Evolutionary conservation across 2,888 invertebrate species (phyloP), one percentile per base, ranked within the genome.

Genomic region (Coelogynopora nodosa): DNA sequence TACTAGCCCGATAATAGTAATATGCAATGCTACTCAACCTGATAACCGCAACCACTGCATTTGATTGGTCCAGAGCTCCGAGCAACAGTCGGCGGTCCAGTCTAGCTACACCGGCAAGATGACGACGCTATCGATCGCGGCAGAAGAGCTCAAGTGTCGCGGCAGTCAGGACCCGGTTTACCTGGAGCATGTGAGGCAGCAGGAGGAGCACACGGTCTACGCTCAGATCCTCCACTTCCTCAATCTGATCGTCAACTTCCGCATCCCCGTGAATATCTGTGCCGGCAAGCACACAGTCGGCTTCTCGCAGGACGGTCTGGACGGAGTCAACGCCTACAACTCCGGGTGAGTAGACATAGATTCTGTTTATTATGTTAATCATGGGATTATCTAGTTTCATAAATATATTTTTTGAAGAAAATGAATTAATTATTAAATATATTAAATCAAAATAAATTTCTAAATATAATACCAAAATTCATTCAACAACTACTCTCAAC

Each of bases 211-310:
- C 18, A 87, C 87, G 26, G 84, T 87, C 23, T 87, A 87, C 67
- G 84, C 87, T 23, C 87, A 87, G 31, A 87, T 87, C 28, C 18
- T 87, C 5, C 87, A 87, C 67, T 49, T 86, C 27, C 49, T 87
- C 28, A 87, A 85, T 74, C 67, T 87, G 29, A 87, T 87, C 28
- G 84, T 74, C 30, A 86, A 86, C 85, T 87, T 86, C 31, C 85
- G 84, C 23, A 27, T 87, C 29, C 84, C 87, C 0, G 67, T 87
- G 2, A 74, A 86, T 18, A 49, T 84, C 18, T 31, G 74, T 23
- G 85, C 67, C 29, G 82, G 23, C 28, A 49, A 31, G 10, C 31
- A 31, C 2, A 10, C 13, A 31, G 18, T 49, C 18, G 49, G 74
- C 27, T 26, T 74, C 74, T 13, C 74, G 2, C 74, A 74, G 27